Evolutionary conservation across 2,888 invertebrate genomes (phyloP), one percentile per base, ranked within the genome.

Genomic region (Eilema sororculum): DNA sequence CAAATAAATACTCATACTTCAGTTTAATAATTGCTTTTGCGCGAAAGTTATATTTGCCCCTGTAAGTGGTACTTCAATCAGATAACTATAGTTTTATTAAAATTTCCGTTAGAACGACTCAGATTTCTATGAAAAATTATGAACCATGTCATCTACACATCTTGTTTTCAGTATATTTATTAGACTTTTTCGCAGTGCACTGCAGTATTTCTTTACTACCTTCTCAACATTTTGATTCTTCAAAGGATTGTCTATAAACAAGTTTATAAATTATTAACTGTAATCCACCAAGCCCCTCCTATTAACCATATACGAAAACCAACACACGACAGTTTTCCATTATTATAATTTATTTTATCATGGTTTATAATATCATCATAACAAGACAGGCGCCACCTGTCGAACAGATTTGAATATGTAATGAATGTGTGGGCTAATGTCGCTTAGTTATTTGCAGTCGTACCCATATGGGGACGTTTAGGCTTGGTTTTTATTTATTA

Each of bases 381-480:
- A 67, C 37, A 20, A 57, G 6, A 41, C 28, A 65, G 68, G 68
- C 71, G 68, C 68, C 71, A 68, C 61, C 65, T 71, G 68, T 65
- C 46, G 58, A 24, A 57, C 46, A n/a, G 28, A 61, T 81, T 72
- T 4, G 72, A 77, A 71, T 79, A 69, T 41, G 65, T 71, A 74
- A 80, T 69, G 65, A 59, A 63, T 67, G 74, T 77, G 81, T 80
- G 79, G 81, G 81, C 24, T 28, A 61, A 61, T 56, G 33, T 71
- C 9, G 16, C 64, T 60, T 52, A 68, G 64, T 64, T 67, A 71
- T 63, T 52, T 57, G 61, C 60, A 41, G 16, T 37, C 25, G 24
- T 16, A 30, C 59, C 25, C 37, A 69, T 37, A 66, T 57, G 66
- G 24, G 41, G n/a, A 60, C 16, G 12, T 22, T 60, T 68, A 64